phyloP scores from a whole-genome alignment of 2,797 vertebrate species.

The Hypotaenidia okinawae region DNA sequence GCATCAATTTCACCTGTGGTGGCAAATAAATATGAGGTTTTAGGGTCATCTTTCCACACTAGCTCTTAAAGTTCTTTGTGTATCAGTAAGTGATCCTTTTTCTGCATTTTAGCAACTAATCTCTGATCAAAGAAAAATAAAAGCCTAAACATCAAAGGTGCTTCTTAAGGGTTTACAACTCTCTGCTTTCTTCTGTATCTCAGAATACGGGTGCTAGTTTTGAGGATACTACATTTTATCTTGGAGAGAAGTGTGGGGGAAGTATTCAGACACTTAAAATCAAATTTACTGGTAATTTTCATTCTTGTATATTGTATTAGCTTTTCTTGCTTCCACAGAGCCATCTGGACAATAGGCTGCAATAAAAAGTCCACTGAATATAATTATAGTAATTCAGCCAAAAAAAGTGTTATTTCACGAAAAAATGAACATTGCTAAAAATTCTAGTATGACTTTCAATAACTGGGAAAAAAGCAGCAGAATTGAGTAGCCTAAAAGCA shows the following conservation, averaged over 20 bases:
- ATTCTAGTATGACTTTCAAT: slow-evolving; percentile 5
- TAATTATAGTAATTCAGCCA: slow-evolving; percentile 50
- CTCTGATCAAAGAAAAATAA: slow-evolving; percentile 30
- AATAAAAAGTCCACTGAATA: slow-evolving; percentile 26
- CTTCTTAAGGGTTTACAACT: slow-evolving; percentile 26
- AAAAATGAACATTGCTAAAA: slow-evolving; percentile 40
- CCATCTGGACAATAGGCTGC: not conserved
- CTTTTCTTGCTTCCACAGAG: slow-evolving; percentile 30
- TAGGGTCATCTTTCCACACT: not conserved
- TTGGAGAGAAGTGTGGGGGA: not conserved
- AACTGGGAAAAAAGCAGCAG: not conserved
- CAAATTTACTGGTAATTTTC: not conserved
- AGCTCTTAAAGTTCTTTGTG: not conserved
- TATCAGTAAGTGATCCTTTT: not conserved
- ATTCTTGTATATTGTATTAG: slow-evolving; percentile 35
- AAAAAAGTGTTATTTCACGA: not conserved
- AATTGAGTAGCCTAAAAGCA: slow-evolving; percentile 2
- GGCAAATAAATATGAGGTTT: not conserved
- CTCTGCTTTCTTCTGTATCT: not conserved
- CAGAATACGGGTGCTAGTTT: not conserved
- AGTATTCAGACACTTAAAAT: slow-evolving; percentile 36
- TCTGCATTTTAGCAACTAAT: slow-evolving; percentile 18
- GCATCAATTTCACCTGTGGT: not conserved
- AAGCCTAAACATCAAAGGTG: slow-evolving; percentile 21
- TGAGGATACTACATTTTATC: not conserved